phyloP scores from a whole-genome alignment of 2,888 invertebrate species.

The Andrena camellia region DNA sequence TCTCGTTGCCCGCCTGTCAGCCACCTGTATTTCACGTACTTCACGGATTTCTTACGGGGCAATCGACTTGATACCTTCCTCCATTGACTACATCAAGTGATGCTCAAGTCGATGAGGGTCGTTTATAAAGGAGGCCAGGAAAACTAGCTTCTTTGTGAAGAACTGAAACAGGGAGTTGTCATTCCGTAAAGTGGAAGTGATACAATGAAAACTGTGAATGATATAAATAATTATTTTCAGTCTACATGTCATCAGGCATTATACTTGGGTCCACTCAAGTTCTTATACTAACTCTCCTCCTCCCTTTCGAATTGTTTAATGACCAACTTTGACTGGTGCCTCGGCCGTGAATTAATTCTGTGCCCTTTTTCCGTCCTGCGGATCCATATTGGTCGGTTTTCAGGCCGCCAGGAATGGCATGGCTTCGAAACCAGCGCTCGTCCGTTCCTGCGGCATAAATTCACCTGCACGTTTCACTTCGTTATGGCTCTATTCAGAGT shows the following conservation, averaged over 20 bases:
- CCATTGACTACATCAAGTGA: not conserved
- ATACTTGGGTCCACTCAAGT: not conserved
- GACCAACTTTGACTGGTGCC: constrained; percentile 5
- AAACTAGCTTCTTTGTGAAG: not conserved
- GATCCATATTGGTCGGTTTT: constrained; percentile 8
- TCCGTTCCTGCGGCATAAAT: constrained; percentile 80
- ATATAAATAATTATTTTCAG: not conserved
- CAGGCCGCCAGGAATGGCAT: constrained; percentile 47
- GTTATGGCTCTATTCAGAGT: constrained; percentile 81
- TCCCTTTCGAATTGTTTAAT: constrained; percentile 3
- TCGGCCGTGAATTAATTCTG: constrained; percentile 9
- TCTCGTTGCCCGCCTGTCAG: not conserved
- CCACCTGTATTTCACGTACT: not conserved
- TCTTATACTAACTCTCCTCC: not conserved
- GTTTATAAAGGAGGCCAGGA: not conserved
- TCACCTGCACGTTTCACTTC: constrained; percentile 81
- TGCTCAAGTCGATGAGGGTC: not conserved
- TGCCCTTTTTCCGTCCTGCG: not conserved
- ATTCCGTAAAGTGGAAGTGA: not conserved
- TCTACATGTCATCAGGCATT: not conserved
- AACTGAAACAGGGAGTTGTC: not conserved
- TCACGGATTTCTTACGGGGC: not conserved
- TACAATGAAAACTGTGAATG: not conserved
- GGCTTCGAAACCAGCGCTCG: constrained; percentile 52
- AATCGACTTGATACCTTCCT: not conserved